Conservation (phyloP, 2,113 vertebrate species). For the Andinoacara biseriatus region DNA sequence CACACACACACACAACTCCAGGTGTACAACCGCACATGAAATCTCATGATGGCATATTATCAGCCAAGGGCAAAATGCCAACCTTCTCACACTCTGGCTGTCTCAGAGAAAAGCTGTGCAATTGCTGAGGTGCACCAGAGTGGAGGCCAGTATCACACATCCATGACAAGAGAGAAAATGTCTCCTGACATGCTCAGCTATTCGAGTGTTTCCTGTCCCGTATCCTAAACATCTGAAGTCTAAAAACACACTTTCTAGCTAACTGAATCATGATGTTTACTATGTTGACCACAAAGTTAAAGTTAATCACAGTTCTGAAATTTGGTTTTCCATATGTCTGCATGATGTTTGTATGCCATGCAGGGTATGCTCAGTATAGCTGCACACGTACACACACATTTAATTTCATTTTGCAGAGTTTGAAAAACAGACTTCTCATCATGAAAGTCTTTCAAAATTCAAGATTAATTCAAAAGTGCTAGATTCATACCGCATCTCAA, state of each 20-base stretch:
- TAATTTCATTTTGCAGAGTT: slow-evolving; percentile 4
- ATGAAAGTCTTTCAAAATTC: slow-evolving; percentile 19
- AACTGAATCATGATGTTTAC: not conserved
- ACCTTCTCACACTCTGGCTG: slow-evolving; percentile 48
- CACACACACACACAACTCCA: slow-evolving; percentile 22
- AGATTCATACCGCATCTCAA: not conserved
- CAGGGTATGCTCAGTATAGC: not conserved
- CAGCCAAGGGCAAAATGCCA: slow-evolving; percentile 65
- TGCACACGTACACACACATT: too few species aligned
- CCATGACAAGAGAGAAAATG: slow-evolving; percentile 31
- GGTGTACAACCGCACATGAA: slow-evolving; percentile 46
- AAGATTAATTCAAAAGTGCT: not conserved
- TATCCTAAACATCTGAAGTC: not conserved
- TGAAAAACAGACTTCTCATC: slow-evolving; percentile 25
- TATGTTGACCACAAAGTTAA: not conserved
- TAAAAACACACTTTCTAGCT: not conserved
- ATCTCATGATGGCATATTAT: slow-evolving; percentile 57
- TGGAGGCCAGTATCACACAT: slow-evolving; percentile 46
- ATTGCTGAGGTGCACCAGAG: slow-evolving; percentile 44
- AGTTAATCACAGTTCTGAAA: not conserved
- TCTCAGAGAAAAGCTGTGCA: slow-evolving; percentile 59
- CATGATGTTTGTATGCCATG: not conserved
- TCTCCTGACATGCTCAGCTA: slow-evolving; percentile 40
- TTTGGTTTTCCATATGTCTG: not conserved
- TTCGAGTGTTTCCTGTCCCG: not conserved